Conservation (phyloP, 2,888 invertebrate genomes). For the Cryptops parisi region DNA sequence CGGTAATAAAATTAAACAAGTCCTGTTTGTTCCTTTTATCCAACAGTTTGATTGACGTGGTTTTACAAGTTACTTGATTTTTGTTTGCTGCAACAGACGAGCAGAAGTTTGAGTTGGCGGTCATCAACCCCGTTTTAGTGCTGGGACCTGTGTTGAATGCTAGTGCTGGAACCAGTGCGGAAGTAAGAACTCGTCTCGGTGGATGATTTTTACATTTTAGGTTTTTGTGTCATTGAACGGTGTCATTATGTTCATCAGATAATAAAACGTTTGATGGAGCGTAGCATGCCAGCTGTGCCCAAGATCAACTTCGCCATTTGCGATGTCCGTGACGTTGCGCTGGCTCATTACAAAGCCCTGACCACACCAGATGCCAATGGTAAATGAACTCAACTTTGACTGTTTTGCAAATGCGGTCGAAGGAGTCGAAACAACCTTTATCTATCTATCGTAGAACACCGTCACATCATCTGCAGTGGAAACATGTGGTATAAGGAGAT, state of each 20-base stretch:
- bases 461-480: conserved; percentile 33
- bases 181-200: conserved; percentile 11
- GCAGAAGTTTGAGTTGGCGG: conserved; percentile 35
- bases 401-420: no score
- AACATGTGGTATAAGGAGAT: conserved; percentile 37
- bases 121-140: conserved; percentile 38
- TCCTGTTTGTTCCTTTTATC: no score
- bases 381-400: conserved; percentile 18
- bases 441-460: conserved; percentile 19
- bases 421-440: no score
- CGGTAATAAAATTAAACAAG: conserved; percentile 22
- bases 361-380: conserved; percentile 34
- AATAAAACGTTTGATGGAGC: conserved; percentile 24
- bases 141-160: conserved; percentile 34
- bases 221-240: background rate
- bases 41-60: background rate
- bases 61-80: background rate
- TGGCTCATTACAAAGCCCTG: conserved; percentile 38
- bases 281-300: conserved; percentile 31
- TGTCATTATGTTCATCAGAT: no score
- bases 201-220: no score
- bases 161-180: conserved; percentile 20
- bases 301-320: conserved; percentile 34
- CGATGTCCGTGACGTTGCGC: conserved; percentile 40
- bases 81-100: conserved; percentile 22